These are phyloP conservation scores for Naja naja DNA, from an alignment of 2,113 vertebrate genomes.

Conservation along the genomic window DNA sequence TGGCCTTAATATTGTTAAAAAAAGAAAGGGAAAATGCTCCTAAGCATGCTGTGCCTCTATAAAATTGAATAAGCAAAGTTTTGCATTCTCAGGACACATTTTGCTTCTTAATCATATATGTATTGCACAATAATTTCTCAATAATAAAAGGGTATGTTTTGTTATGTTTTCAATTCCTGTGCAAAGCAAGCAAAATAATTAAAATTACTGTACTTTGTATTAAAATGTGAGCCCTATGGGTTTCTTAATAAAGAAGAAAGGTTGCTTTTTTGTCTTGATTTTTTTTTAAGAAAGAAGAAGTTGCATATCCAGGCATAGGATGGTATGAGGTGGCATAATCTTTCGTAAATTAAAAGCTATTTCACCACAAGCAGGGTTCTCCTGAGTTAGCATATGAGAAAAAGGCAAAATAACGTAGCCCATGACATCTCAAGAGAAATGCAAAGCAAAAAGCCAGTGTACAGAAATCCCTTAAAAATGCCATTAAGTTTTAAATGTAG, in stretches of 20 bases:
- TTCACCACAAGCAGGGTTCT: neutral
- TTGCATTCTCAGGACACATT: conserved; percentile 55
- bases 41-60: conserved; percentile 37
- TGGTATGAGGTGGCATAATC: neutral
- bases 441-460: neutral
- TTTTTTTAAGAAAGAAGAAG: neutral
- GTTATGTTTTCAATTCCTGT: conserved; percentile 47
- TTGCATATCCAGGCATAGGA: neutral
- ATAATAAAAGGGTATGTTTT: conserved; percentile 66
- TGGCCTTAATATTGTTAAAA: conserved; percentile 73
- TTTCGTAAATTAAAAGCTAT: neutral
- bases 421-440: neutral
- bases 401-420: neutral
- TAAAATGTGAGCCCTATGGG: conserved; percentile 75
- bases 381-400: neutral
- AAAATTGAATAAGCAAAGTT: conserved; percentile 51
- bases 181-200: conserved; percentile 54
- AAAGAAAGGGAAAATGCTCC: conserved; percentile 40
- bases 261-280: neutral
- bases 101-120: conserved; percentile 58
- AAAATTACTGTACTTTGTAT: conserved; percentile 76
- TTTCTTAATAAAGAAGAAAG: conserved; percentile 76
- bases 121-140: conserved; percentile 66
- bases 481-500: neutral
- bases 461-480: neutral